Base-by-base conservation (phyloP, 2,797 vertebrate genomes). In the Myotis daubentonii region DNA sequence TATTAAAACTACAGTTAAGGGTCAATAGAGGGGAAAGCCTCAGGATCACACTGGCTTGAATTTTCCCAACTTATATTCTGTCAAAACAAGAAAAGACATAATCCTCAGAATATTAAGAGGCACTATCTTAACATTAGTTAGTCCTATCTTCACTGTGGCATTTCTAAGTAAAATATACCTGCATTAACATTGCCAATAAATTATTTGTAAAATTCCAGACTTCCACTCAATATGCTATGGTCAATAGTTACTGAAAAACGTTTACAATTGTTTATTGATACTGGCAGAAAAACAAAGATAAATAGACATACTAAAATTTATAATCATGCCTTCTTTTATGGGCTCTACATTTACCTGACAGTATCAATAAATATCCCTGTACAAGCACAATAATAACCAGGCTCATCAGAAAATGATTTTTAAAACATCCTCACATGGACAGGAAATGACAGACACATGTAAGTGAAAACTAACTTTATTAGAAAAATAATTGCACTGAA, bases 251-350 rank as follows among this genome's bases (percentile, higher is more conserved):
- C 96, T 97, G 86, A 96, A 86, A 98, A 88, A 22, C 85, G 60
- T 92, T 97, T 41, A 28, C 83, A 83, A 96, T 44, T 96, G 55
- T 97, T 97, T 96, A 96, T 90, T 96, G 89, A 93, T 95, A 81
- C 8, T 91, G 93, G 74, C 91, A 97, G 88, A 94, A 97, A 96
- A 88, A 94, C 75, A 97, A 97, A 97, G 92, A 97, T 93, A 97
- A 97, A 96, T 78, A 93, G 44, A 95, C 49, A 85, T 80, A 93
- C 93, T 98, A 96, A 98, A 97, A 97, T 97, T 94, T 87, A 96
- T 90, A 97, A 97, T 94, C 87, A 90, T 95, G 81, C 49, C 95
- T 94, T 91, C 68, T 83, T 96, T 97, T 95, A 93, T 90, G 94
- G 65, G 44, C 55, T 94, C 66, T 96, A 94, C 62, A 96, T 97